Conservation (phyloP, 2,113 vertebrate species). For the Arizona elegans region DNA sequence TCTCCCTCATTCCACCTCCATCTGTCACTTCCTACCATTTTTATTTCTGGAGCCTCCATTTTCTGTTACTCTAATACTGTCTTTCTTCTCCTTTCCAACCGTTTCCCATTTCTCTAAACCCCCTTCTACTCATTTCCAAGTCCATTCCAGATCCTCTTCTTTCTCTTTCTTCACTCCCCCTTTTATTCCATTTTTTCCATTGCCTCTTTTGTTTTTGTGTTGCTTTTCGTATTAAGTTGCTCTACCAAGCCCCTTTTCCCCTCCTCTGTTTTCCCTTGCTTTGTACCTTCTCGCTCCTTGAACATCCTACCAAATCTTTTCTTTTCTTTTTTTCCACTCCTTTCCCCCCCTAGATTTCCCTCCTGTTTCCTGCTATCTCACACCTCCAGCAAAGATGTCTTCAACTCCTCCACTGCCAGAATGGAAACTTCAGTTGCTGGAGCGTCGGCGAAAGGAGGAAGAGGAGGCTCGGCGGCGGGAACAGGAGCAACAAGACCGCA, state of each 20-base stretch:
- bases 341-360: background rate
- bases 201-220: background rate
- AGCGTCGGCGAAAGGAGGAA: conserved; percentile 80
- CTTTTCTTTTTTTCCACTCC: background rate
- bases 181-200: background rate
- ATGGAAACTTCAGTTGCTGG: conserved; percentile 86
- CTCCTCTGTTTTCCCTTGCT: background rate
- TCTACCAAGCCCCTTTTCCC: background rate
- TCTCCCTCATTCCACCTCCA: background rate
- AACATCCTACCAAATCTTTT: background rate
- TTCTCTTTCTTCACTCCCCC: background rate
- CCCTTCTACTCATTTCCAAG: fast-evolving
- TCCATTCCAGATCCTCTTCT: too few species aligned
- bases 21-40: background rate
- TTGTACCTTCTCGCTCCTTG: background rate
- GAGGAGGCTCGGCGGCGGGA: conserved; percentile 75
- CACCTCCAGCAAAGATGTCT: background rate
- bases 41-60: background rate
- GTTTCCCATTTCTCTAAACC: background rate
- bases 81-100: background rate
- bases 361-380: background rate
- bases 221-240: background rate
- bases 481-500: conserved; percentile 77
- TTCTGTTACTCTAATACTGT: background rate
- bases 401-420: conserved; percentile 74